Evolutionary conservation across 2,797 vertebrate species (phyloP), one percentile per base, ranked within the genome.

Genomic region (Enteromius radiatus): DNA sequence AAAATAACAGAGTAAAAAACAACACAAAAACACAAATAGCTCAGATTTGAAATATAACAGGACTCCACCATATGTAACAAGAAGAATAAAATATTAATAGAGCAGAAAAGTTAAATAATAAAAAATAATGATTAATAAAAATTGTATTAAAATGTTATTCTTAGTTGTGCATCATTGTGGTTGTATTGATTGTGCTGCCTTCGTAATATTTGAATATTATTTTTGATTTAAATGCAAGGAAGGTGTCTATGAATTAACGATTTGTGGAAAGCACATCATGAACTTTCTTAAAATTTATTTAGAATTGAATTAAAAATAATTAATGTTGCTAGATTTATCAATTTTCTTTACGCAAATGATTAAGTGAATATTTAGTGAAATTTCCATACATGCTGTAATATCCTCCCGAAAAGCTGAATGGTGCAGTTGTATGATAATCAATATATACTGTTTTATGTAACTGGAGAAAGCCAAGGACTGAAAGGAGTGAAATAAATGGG

Each of bases 401-500:
- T 10, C n/a, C 28, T 52, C 4, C 10, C 6, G 17, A 73, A 52
- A n/a, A 14, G 10, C n/a, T 49, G 45, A 33, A 10, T 31, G 5
- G 8, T 54, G 10, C 21, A 26, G 49, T 36, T n/a, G 11, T 59
- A 76, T 26, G 14, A 38, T 76, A 41, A 38, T 76, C n/a, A 15
- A 12, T 26, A 56, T 54, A 54, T 36, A 74, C 11, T 43, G 23
- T 76, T 61, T 15, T 23, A 45, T 28, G 7, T 43, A 59, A 59
- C 7, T 12, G 56, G 12, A 28, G 28, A 64, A 74, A 49, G 28
- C 80, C 31, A 61, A 45, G 28, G 15, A 47, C 52, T 36, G 38
- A 81, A 83, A 73, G 28, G 67, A 28, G 54, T 41, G 11, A 71
- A 78, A 45, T 41, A 23, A 33, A 76, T 59, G 52, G 59, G 49